Evolutionary conservation across 2,113 vertebrate genomes (phyloP).

Genomic region (Ciconia boyciana): DNA sequence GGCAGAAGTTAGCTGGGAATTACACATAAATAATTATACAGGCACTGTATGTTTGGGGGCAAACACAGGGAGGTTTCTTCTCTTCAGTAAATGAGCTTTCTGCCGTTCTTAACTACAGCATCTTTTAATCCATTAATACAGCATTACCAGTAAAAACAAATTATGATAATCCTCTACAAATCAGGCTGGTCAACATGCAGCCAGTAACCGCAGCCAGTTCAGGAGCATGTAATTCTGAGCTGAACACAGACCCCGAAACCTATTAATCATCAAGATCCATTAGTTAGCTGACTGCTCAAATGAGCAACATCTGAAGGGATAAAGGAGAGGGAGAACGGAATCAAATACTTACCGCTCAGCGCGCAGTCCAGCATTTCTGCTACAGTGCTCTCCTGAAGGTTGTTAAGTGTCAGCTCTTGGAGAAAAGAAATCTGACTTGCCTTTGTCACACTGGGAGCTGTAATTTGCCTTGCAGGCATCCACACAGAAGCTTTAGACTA

Average conservation of each 20-base stretch:
- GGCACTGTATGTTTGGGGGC: background rate
- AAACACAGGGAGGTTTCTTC: background rate
- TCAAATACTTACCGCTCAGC: slow-evolving; percentile 8
- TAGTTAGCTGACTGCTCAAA: slow-evolving; percentile 1
- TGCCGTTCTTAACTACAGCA: background rate
- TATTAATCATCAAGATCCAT: background rate
- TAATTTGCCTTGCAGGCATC: slow-evolving; percentile 49
- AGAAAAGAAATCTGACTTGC: slow-evolving; percentile 40
- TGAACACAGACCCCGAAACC: background rate
- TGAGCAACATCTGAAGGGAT: background rate
- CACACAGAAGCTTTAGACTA: slow-evolving; percentile 24
- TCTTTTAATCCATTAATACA: background rate
- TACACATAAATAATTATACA: background rate
- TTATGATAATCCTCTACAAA: background rate
- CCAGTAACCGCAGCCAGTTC: background rate
- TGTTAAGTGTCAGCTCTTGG: slow-evolving; percentile 34
- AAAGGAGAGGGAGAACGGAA: background rate
- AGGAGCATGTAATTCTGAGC: background rate
- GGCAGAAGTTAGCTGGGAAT: background rate
- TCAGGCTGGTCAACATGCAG: background rate
- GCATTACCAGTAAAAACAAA: background rate
- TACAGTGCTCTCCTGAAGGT: slow-evolving; percentile 11
- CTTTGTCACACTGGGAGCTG: slow-evolving; percentile 43
- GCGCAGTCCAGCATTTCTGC: slow-evolving; percentile 2
- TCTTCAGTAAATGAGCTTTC: background rate